Percentiles rank a stretch among this genome's conserved stretches.
phyloP scores from a whole-genome alignment of 2,113 vertebrate species.

The Oenanthe oenanthe region DNA sequence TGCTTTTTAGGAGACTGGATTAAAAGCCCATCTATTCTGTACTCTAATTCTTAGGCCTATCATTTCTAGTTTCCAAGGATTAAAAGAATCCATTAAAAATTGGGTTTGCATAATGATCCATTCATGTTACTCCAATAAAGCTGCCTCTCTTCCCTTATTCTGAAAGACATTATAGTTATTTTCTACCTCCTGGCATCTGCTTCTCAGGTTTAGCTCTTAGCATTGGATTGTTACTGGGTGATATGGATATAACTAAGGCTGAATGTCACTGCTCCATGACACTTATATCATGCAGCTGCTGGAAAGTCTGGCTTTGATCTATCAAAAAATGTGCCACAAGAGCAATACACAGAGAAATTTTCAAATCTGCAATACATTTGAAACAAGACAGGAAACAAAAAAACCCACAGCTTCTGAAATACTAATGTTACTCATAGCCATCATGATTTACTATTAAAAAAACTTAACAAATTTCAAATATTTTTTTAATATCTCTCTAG shows the following conservation, averaged over 20 bases:
- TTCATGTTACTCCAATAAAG: not conserved
- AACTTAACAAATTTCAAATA: not conserved
- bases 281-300: not conserved
- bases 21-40: not conserved
- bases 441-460: not conserved
- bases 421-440: not conserved
- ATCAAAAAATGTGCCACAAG: not conserved
- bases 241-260: not conserved
- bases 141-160: not conserved
- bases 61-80: not conserved
- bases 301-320: not conserved
- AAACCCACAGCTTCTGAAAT: not conserved
- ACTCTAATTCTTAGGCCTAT: not conserved
- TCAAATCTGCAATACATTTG: not conserved
- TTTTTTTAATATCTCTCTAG: not conserved
- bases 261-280: not conserved
- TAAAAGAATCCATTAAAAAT: not conserved
- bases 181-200: not conserved
- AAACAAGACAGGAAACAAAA: not conserved
- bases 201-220: not conserved
- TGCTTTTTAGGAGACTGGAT: not conserved
- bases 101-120: not conserved
- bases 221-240: not conserved
- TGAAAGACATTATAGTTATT: not conserved
- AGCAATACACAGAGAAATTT: not conserved